phyloP scores from a whole-genome alignment of 2,888 invertebrate species.

The Lysandra coridon region DNA sequence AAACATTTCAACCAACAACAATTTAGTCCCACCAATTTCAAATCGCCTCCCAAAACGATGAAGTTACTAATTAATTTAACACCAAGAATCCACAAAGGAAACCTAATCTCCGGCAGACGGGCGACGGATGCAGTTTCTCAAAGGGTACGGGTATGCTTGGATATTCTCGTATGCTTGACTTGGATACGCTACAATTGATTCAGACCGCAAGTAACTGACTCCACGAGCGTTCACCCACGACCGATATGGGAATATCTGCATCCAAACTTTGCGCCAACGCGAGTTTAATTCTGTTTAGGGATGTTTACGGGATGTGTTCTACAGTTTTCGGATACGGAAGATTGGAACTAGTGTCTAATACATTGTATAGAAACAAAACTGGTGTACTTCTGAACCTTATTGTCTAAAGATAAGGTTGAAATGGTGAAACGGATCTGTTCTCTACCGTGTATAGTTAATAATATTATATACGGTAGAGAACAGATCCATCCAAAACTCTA shows the following conservation, averaged over 20 bases:
- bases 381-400: background rate
- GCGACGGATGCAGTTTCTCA: slow-evolving; percentile 49
- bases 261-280: background rate
- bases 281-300: slow-evolving; percentile 10
- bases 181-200: slow-evolving; percentile 21
- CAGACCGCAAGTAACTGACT: slow-evolving; percentile 37
- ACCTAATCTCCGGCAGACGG: slow-evolving; percentile 62
- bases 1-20: background rate
- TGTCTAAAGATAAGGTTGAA: background rate
- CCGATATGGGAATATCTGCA: slow-evolving; percentile 55
- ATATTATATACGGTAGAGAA: no score
- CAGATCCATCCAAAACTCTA: no score
- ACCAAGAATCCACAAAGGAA: slow-evolving; percentile 42
- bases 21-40: background rate
- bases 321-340: background rate
- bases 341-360: background rate
- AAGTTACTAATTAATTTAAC: slow-evolving; percentile 37
- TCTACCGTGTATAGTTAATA: background rate
- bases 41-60: slow-evolving; percentile 37
- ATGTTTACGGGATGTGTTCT: background rate
- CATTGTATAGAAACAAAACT: background rate
- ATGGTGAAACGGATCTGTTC: background rate
- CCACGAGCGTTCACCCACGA: slow-evolving; percentile 48
- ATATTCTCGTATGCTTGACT: background rate
- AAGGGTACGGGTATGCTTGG: slow-evolving; percentile 40